These are phyloP conservation scores for Melipona quadrifasciata DNA, from an alignment of 1,140 invertebrate genomes.

Conservation along the genomic window DNA sequence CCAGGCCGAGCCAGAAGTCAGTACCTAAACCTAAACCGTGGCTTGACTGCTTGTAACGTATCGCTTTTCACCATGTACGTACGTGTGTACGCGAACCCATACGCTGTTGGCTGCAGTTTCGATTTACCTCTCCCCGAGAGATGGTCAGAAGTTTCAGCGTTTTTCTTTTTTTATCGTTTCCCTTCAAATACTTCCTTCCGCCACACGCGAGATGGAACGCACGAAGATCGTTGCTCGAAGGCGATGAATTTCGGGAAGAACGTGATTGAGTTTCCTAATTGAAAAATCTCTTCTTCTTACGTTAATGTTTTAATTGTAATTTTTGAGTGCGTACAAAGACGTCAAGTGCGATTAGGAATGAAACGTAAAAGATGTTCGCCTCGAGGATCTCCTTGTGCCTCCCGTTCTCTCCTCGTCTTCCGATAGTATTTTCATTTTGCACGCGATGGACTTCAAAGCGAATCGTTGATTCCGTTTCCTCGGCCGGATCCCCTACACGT, in stretches of 20 bases:
- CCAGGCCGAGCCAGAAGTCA: slow-evolving; percentile 69
- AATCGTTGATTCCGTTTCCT: slow-evolving; percentile 19
- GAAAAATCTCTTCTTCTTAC: neutral
- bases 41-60: slow-evolving; percentile 71
- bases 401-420: neutral
- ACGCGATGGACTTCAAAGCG: slow-evolving; percentile 40
- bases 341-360: neutral
- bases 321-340: neutral
- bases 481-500: neutral
- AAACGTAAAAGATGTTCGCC: neutral
- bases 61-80: slow-evolving; percentile 49
- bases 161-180: neutral
- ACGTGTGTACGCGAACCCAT: neutral
- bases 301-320: too few relatives aligned
- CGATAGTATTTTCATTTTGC: slow-evolving; percentile 15
- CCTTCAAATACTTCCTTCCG: neutral
- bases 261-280: neutral
- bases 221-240: neutral
- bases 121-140: slow-evolving; percentile 1
- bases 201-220: neutral
- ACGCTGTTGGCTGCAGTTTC: neutral
- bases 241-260: neutral
- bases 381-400: neutral
- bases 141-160: neutral
- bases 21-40: slow-evolving; percentile 66